Evolutionary conservation across 2,888 invertebrate genomes (phyloP).

Genomic region (Hypomecis punctinalis): DNA sequence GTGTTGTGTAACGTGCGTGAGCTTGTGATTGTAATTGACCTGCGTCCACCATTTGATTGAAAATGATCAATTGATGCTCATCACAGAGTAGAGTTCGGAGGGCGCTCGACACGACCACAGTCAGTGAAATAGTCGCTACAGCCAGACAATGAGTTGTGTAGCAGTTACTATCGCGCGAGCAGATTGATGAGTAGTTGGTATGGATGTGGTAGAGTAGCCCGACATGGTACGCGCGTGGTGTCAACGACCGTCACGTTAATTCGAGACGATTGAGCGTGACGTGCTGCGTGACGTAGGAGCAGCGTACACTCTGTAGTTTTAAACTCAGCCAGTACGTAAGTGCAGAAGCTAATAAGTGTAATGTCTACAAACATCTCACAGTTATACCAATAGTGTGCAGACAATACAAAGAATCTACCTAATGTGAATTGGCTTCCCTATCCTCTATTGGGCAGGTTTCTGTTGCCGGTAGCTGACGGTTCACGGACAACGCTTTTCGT

Average conservation of each 20-base stretch:
- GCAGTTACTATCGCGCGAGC: not conserved
- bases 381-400: no score
- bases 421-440: no score
- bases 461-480: not conserved
- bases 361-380: no score
- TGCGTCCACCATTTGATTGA: slow-evolving; percentile 12
- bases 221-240: slow-evolving; percentile 12
- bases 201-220: no score
- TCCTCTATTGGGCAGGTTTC: not conserved
- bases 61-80: slow-evolving; percentile 17
- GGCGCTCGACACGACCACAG: not conserved
- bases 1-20: no score
- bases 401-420: no score
- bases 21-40: not conserved
- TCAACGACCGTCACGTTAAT: slow-evolving; percentile 33
- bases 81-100: not conserved
- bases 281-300: not conserved
- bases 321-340: not conserved
- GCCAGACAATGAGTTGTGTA: not conserved
- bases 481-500: slow-evolving; percentile 6
- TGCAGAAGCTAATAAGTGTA: not conserved
- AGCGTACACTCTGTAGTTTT: slow-evolving; percentile 13
- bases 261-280: slow-evolving; percentile 21
- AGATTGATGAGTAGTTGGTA: not conserved
- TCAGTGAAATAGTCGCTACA: not conserved